A percentile compares a stretch with the other conserved stretches of the same genome.
phyloP scores from a whole-genome alignment of 2,113 vertebrate species.

The Vicugna pacos region DNA sequence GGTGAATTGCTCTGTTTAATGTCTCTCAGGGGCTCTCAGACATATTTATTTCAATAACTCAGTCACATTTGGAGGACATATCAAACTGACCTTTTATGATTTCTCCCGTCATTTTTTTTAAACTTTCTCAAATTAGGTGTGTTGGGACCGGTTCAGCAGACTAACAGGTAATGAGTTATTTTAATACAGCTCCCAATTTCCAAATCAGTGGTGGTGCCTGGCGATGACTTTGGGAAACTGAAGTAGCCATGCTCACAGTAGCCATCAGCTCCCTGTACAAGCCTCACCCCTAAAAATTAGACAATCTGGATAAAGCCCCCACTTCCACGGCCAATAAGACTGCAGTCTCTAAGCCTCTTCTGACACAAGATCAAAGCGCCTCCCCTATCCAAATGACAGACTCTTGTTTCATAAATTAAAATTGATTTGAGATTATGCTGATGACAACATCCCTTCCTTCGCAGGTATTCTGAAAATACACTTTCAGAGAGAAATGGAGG shows the following conservation, averaged over 20 bases:
- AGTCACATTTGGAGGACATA: conserved; percentile 29
- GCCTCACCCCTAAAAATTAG: background rate
- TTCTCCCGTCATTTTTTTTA: conserved; percentile 26
- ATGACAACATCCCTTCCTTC: background rate
- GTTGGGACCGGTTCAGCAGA: conserved; percentile 2
- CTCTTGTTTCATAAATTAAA: conserved; percentile 61
- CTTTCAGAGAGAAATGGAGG: background rate
- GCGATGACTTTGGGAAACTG: background rate
- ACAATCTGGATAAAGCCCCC: background rate
- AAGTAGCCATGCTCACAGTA: background rate
- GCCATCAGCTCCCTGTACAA: background rate
- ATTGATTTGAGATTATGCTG: background rate
- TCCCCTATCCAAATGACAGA: background rate
- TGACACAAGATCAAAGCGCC: background rate
- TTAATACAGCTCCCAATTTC: conserved; percentile 49
- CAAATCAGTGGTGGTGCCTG: background rate
- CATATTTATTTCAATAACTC: conserved; percentile 3
- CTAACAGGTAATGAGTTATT: conserved; percentile 43
- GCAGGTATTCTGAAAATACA: background rate
- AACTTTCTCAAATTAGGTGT: background rate
- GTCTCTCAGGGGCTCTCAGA: background rate
- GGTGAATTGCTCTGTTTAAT: background rate
- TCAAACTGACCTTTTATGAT: conserved; percentile 12
- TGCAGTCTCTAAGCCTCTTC: background rate
- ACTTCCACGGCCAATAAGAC: background rate